Conservation (phyloP, 1,140 invertebrate species). For the Zaprionus davidi region DNA sequence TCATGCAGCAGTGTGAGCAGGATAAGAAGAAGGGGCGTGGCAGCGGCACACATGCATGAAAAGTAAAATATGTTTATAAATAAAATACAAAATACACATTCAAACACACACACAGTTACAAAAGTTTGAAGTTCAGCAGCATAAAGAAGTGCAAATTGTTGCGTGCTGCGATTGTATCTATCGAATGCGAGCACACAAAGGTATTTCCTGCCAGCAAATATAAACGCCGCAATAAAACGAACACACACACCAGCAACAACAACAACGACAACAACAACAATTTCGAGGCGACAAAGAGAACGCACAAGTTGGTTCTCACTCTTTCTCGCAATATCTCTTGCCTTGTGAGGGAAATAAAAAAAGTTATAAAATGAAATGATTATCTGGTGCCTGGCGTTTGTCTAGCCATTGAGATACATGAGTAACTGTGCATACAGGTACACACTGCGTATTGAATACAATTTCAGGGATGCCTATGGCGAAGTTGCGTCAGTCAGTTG, state of each 20-base stretch:
- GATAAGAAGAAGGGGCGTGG: slow-evolving; percentile 6
- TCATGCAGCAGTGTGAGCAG: slow-evolving; percentile 26
- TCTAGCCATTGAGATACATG: slow-evolving; percentile 68
- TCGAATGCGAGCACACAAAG: slow-evolving; percentile 76
- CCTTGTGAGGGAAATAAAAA: slow-evolving; percentile 48
- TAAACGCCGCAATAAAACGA: slow-evolving; percentile 75
- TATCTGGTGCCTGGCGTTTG: slow-evolving; percentile 73
- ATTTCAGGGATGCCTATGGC: slow-evolving; percentile 38
- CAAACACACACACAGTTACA: slow-evolving; percentile 23
- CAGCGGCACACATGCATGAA: slow-evolving; percentile 72
- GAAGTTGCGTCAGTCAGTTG: slow-evolving; percentile 6
- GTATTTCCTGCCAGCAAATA: slow-evolving; percentile 81
- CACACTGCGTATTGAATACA: slow-evolving; percentile 11
- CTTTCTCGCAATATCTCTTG: not conserved
- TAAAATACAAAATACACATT: slow-evolving; percentile 55
- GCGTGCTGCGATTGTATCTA: slow-evolving; percentile 81
- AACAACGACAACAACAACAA: slow-evolving; percentile 47
- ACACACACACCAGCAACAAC: slow-evolving; percentile 53
- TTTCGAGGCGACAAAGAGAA: slow-evolving; percentile 62
- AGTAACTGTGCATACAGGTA: slow-evolving; percentile 25
- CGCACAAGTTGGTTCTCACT: slow-evolving; percentile 22
- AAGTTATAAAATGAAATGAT: slow-evolving; percentile 83
- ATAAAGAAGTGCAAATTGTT: slow-evolving; percentile 83
- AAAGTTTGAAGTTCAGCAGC: slow-evolving; percentile 76
- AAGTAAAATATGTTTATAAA: slow-evolving; percentile 82